Base-by-base conservation (phyloP, 2,113 vertebrate species). In the Gila orcuttii region DNA sequence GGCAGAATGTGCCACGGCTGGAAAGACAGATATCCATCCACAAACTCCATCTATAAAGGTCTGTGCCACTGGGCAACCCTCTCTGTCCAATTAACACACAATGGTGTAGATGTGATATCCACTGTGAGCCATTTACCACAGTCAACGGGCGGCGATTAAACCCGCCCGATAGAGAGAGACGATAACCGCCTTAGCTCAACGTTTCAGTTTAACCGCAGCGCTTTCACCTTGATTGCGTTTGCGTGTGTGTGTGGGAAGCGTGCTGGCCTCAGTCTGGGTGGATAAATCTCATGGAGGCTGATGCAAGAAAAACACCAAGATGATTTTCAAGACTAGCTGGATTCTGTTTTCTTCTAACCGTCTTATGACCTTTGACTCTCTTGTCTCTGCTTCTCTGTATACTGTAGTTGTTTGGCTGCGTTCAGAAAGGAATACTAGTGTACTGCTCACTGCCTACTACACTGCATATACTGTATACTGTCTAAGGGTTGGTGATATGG, bases 51-150 rank as follows among this genome's bases (percentile, higher is more conserved):
- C 82, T 79, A 45, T 69, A 85, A 78, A 82, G 42, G 78, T 77
- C 39, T 50, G 23, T 84, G 68, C 39, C 71, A 82, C 31, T 42
- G 76, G 82, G 77, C 62, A 62, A 52, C 52, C 62, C 47, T 71
- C 64, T 66, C 73, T 78, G 62, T 76, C 50, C 62, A 73, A 85
- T 85, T 86, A 86, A 57, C 57, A 47, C 83, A 66, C 79, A 83
- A 82, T 33, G 21, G 39, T 79, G 52, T 33, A 82, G 79, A 77
- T 36, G 52, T 42, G n/a, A 50, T 82, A 50, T 85, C 83, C 75
- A 39, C 50, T 82, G 79, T 57, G 83, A 87, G 36, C 33, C 36
- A 28, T 76, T 87, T 85, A 80, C 57, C 47, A 42, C 19, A 1
- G 19, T 85, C 9, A 42, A 55, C 28, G 62, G 75, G 82, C 42